phyloP scores from a whole-genome alignment of 2,888 invertebrate genomes.

The Cataglyphis albicans region DNA sequence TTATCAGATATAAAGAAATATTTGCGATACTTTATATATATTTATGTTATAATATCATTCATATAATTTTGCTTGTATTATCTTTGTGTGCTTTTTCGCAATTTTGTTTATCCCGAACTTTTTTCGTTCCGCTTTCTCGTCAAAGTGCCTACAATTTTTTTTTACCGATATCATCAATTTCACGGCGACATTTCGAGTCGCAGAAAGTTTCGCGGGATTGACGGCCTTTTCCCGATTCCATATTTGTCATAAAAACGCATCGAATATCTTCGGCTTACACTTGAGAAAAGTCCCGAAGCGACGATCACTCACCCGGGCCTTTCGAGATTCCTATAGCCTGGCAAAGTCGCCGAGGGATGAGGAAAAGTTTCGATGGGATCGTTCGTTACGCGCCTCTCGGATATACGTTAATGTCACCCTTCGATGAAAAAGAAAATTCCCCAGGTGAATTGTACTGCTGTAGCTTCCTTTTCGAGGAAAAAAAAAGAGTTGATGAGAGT shows the following conservation, averaged over 20 bases:
- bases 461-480: background rate
- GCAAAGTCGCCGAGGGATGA: constrained; percentile 36
- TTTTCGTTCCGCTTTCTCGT: background rate
- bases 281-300: constrained; percentile 55
- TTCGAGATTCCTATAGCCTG: constrained; percentile 32
- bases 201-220: constrained; percentile 46
- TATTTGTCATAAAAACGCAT: constrained; percentile 52
- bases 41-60: background rate
- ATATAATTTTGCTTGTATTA: background rate
- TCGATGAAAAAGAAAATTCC: constrained; percentile 12
- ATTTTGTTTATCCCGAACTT: background rate
- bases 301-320: constrained; percentile 64
- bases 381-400: constrained; percentile 57
- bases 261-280: constrained; percentile 51
- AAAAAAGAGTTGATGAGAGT: background rate
- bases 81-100: background rate
- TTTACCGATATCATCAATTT: background rate
- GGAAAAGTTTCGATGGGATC: constrained; percentile 60
- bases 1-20: background rate
- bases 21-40: background rate
- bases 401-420: constrained; percentile 63
- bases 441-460: constrained; percentile 5
- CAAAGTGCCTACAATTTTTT: background rate
- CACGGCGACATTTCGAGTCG: background rate
- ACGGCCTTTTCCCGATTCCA: constrained; percentile 22